These are phyloP conservation scores for Ranitomeya variabilis DNA, from an alignment of 2,113 vertebrate species.

Conservation along the genomic window DNA sequence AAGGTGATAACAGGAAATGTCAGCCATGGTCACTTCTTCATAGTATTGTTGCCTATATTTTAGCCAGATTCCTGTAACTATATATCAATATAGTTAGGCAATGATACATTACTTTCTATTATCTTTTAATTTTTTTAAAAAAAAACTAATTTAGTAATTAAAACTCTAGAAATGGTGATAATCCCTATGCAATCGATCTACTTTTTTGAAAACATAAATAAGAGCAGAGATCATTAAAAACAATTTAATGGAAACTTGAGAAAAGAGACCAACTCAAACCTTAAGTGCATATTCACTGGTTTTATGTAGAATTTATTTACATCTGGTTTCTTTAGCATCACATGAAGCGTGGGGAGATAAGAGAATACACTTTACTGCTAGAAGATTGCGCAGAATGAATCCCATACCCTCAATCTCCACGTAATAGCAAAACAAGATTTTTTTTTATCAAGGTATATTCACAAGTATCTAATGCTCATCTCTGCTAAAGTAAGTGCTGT, in stretches of 20 bases:
- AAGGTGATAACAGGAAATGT: too few relatives aligned
- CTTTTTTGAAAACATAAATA: too few relatives aligned
- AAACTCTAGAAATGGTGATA: neutral
- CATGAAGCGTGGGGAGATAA: neutral
- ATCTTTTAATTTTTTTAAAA: too few relatives aligned
- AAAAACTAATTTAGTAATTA: too few relatives aligned
- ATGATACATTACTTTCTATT: too few relatives aligned
- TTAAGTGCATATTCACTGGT: neutral
- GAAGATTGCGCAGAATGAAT: conserved; percentile 19
- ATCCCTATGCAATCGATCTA: too few relatives aligned
- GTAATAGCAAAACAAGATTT: conserved; percentile 26
- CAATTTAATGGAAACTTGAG: neutral
- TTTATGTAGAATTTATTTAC: neutral
- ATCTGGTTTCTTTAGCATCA: neutral
- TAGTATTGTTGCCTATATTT: too few relatives aligned
- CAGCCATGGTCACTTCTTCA: too few relatives aligned
- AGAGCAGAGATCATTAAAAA: neutral
- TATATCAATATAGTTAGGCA: too few relatives aligned
- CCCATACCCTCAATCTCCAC: neutral
- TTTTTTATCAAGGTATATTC: conserved; percentile 29
- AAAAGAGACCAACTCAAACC: neutral
- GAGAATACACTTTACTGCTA: neutral
- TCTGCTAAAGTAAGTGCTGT: conserved; percentile 40
- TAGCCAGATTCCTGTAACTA: too few relatives aligned
- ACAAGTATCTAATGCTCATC: conserved; percentile 22